Base-by-base conservation (phyloP, 2,888 invertebrate genomes). In the Eubasilissa splendida region DNA sequence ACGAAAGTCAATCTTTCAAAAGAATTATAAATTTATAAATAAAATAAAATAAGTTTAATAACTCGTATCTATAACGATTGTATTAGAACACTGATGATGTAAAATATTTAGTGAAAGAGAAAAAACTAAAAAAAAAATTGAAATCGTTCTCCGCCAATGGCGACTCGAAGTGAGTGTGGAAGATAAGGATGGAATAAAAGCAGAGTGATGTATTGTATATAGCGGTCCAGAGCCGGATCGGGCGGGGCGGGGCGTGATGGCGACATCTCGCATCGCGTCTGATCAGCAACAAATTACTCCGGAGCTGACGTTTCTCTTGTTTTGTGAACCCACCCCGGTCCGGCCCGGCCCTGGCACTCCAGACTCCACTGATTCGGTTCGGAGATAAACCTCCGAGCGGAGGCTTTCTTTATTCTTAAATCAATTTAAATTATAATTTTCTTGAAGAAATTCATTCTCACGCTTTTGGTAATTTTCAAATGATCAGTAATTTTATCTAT, bases 261-360 rank as follows among this genome's bases (percentile, higher is more conserved):
- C 82, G 83, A 83, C 83, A 83, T 83, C 81, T 71, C 22, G 56
- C 75, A 84, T 84, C 84, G 82, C 81, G 80, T 84, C 75, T 84
- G 84, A 84, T 84, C 84, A 84, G 84, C 84, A 82, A 84, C 84
- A 84, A 84, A 84, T 84, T 84, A 84, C 84, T 84, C 82, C 59
- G 66, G 14, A 58, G 78, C 80, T 77, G 84, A 84, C 82, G 82
- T 82, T 79, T 81, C 81, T 77, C 82, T 81, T 82, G 81, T 82
- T 82, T 82, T 66, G 79, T 79, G 82, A 83, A 77, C 42, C 11
- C 5, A 33, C 42, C n/a, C 42, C 14, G 68, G 50, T 68, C 50
- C 68, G 59, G 74, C 68, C 33, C 78, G 66, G 58, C 77, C 53
- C 77, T 77, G 50, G 31, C 58, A 42, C 73, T 73, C 73, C 73